phyloP scores from a whole-genome alignment of 2,113 vertebrate genomes.

The Periophthalmus modestus region DNA sequence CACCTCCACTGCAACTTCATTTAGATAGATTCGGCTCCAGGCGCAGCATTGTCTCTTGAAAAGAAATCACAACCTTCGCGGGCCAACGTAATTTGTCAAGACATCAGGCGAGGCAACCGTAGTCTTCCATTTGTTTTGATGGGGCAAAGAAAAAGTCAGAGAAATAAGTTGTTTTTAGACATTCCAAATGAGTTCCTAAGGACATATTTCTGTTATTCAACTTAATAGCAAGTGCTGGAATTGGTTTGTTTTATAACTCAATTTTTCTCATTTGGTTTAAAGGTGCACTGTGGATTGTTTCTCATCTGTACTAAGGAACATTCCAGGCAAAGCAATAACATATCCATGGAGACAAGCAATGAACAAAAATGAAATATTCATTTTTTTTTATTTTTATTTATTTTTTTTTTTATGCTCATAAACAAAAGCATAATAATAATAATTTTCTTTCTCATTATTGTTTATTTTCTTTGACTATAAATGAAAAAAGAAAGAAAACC shows the following conservation, averaged over 20 bases:
- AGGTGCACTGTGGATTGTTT: no score
- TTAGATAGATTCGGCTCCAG: constrained; percentile 11
- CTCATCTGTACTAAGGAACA: no score
- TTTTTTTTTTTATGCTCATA: no score
- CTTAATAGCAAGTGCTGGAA: neutral
- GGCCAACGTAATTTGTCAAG: constrained; percentile 5
- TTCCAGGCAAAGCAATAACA: no score
- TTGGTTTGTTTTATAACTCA: neutral
- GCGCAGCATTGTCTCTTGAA: constrained; percentile 9
- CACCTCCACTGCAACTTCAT: constrained; percentile 8
- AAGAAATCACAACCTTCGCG: constrained; percentile 18
- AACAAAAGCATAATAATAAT: no score
- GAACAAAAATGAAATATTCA: no score
- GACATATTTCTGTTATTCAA: neutral
- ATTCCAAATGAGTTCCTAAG: neutral
- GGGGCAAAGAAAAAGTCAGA: neutral
- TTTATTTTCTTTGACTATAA: no score
- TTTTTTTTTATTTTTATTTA: no score
- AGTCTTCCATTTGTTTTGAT: neutral
- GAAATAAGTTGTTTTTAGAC: neutral
- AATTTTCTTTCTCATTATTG: no score
- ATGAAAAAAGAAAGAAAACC: no score
- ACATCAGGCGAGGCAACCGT: neutral
- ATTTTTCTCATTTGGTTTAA: neutral
- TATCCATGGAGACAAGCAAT: no score